Evolutionary conservation across 2,888 invertebrate species (phyloP).

Genomic region (Automeris io): DNA sequence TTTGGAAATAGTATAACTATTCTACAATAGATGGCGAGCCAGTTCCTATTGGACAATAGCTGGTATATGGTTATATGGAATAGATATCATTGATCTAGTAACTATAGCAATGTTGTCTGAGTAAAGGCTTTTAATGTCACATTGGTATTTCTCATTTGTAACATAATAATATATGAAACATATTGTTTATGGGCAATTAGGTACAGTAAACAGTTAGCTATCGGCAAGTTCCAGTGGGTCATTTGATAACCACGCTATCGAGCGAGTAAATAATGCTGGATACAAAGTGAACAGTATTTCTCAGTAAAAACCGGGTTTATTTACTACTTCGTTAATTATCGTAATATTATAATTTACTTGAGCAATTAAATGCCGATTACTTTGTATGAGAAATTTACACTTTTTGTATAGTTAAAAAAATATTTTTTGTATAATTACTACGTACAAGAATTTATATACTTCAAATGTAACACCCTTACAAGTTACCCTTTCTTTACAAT

Average conservation of each 20-base stretch:
- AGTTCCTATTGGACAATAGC: too few relatives aligned
- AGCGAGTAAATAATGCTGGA: neutral
- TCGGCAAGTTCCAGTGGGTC: conserved; percentile 31
- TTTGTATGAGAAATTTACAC: too few relatives aligned
- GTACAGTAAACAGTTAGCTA: conserved; percentile 10
- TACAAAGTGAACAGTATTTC: neutral
- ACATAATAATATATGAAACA: neutral
- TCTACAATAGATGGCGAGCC: too few relatives aligned
- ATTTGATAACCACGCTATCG: conserved; percentile 29
- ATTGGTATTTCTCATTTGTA: neutral
- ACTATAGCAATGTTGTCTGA: too few relatives aligned
- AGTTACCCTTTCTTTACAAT: too few relatives aligned
- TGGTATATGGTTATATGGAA: too few relatives aligned
- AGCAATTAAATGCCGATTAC: too few relatives aligned
- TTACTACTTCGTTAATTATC: too few relatives aligned
- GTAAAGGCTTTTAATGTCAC: neutral
- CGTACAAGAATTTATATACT: neutral
- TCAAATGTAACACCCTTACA: too few relatives aligned
- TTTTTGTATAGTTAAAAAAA: neutral
- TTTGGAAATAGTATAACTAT: too few relatives aligned
- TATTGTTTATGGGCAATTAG: neutral
- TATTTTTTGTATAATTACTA: neutral
- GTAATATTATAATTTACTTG: too few relatives aligned
- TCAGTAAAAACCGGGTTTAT: neutral
- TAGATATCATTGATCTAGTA: too few relatives aligned